These are phyloP conservation scores for Gymnarchus niloticus DNA, from an alignment of 2,113 vertebrate species.

Conservation along the genomic window DNA sequence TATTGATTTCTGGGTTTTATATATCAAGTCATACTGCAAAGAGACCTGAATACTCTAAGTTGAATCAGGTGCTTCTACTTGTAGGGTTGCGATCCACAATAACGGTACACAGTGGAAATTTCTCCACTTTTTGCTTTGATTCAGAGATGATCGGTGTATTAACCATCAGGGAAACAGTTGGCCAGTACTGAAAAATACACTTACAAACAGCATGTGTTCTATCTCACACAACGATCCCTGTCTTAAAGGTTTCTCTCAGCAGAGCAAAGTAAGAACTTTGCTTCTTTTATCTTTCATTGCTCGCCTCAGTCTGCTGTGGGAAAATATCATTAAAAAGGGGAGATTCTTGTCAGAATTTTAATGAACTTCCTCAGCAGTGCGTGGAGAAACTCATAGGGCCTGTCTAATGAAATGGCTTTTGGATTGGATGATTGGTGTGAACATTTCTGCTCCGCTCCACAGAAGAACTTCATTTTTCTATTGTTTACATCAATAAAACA, in stretches of 20 bases:
- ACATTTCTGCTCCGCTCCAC: not conserved
- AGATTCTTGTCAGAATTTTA: constrained; percentile 26
- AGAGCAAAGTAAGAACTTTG: constrained; percentile 11
- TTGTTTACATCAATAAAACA: constrained; percentile 8
- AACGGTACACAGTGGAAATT: not conserved
- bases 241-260: not conserved
- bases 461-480: not conserved
- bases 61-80: constrained; percentile 5
- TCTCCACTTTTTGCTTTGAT: constrained; percentile 17
- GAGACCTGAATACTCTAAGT: constrained; percentile 19
- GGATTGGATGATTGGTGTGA: constrained; percentile 9
- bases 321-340: constrained; percentile 30
- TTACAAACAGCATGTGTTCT: not conserved
- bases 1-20: constrained; percentile 20
- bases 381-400: constrained; percentile 13
- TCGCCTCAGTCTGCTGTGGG: constrained; percentile 20
- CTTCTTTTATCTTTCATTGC: not conserved
- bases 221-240: constrained; percentile 1
- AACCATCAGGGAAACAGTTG: not conserved
- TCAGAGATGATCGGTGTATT: constrained; percentile 8
- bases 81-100: not conserved
- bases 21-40: constrained; percentile 20
- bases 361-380: constrained; percentile 19
- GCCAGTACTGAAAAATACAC: not conserved
- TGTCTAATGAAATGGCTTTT: constrained; percentile 26